These are phyloP conservation scores for Capreolus pygargus DNA, from an alignment of 2,113 vertebrate genomes.

Conservation along the genomic window DNA sequence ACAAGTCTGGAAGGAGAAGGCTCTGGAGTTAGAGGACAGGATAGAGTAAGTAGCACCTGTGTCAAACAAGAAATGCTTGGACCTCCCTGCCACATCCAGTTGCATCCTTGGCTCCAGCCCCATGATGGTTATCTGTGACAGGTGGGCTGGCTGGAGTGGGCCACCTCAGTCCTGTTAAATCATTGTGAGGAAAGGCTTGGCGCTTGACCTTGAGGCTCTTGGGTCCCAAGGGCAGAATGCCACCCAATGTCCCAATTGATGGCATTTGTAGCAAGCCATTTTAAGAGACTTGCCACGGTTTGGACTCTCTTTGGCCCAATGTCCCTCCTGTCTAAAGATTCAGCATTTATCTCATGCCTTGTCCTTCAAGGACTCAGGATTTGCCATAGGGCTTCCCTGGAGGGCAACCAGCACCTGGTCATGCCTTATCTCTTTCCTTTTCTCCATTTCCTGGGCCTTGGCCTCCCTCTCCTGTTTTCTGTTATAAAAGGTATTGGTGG, in stretches of 20 bases:
- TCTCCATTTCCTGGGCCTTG: not conserved
- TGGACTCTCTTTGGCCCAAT: not conserved
- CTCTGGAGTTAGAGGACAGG: not conserved
- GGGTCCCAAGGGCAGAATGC: not conserved
- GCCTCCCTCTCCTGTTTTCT: not conserved
- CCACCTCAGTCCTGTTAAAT: not conserved
- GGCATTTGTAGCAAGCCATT: not conserved
- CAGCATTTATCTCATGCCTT: not conserved
- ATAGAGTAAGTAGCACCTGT: not conserved
- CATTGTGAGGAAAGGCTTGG: rapidly evolving
- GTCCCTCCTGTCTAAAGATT: not conserved
- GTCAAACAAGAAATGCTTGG: not conserved
- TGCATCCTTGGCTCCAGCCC: not conserved
- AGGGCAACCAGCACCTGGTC: not conserved
- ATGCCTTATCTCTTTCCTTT: not conserved
- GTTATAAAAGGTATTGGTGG: not conserved
- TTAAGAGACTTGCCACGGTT: not conserved
- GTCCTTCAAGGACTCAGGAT: not conserved
- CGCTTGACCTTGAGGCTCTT: not conserved
- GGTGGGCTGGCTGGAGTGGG: not conserved
- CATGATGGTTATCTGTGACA: not conserved
- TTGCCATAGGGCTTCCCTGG: not conserved
- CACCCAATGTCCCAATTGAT: not conserved
- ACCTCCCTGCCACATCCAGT: not conserved
- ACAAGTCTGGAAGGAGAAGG: not conserved